A percentile compares a stretch with the other conserved stretches of the same genome.
phyloP scores from a whole-genome alignment of 2,888 invertebrate genomes.

The Drosophila subquinaria region DNA sequence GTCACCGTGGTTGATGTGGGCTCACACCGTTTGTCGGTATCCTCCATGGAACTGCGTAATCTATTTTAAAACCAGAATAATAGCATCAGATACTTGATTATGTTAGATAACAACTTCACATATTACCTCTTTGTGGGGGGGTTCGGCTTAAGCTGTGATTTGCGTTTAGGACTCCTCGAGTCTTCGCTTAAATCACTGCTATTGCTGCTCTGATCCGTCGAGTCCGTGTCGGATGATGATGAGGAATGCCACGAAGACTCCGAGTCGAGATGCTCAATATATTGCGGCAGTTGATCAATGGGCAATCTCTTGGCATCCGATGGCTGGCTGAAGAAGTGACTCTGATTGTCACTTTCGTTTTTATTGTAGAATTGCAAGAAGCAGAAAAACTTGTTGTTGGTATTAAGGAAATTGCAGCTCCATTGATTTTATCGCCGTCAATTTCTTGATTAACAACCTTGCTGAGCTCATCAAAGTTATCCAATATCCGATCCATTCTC shows the following conservation, averaged over 20 bases:
- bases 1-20: not conserved
- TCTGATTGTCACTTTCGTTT: slow-evolving; percentile 36
- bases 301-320: slow-evolving; percentile 21
- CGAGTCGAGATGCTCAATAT: slow-evolving; percentile 31
- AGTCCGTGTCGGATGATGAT: slow-evolving; percentile 13
- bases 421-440: slow-evolving; percentile 32
- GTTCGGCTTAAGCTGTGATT: not conserved
- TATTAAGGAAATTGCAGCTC: slow-evolving; percentile 47
- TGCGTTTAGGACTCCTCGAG: slow-evolving; percentile 8
- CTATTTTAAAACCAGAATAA: not conserved
- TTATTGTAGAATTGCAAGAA: slow-evolving; percentile 51
- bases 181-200: slow-evolving; percentile 13
- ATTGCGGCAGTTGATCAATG: slow-evolving; percentile 36
- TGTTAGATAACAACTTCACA: not conserved
- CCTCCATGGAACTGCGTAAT: not conserved
- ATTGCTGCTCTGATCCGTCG: slow-evolving; percentile 12
- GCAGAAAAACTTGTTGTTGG: slow-evolving; percentile 29
- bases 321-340: slow-evolving; percentile 31
- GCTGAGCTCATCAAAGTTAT: slow-evolving; percentile 17
- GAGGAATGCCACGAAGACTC: slow-evolving; percentile 32
- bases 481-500: slow-evolving; percentile 23
- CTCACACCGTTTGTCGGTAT: not conserved
- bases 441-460: slow-evolving; percentile 17
- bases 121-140: slow-evolving; percentile 22
- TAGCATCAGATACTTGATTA: too few species aligned